A percentile compares a stretch with the other conserved stretches of the same genome.
Conservation (phyloP, 1,140 invertebrate species). For the Bactericera cockerelli region DNA sequence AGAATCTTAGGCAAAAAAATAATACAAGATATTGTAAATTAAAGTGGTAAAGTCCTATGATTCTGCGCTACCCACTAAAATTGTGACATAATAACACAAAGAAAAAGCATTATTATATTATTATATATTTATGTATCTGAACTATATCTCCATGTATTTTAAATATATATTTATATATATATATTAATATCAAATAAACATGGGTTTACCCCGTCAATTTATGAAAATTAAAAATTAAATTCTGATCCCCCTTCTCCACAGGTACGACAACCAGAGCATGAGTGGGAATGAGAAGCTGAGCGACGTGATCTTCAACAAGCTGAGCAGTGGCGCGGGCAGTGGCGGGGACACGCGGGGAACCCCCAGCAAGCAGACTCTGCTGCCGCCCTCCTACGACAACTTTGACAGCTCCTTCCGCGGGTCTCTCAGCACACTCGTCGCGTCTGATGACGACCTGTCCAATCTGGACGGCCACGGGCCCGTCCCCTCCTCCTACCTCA, state of each 20-base stretch:
- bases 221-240: too few species aligned
- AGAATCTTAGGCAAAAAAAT: too few species aligned
- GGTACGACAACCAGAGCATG: slow-evolving; percentile 66
- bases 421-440: slow-evolving; percentile 79
- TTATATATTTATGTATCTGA: too few species aligned
- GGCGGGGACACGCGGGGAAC: slow-evolving; percentile 14
- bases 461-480: slow-evolving; percentile 43
- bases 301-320: slow-evolving; percentile 52
- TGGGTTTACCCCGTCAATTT: too few species aligned
- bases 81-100: too few species aligned
- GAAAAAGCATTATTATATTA: too few species aligned
- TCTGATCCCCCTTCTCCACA: slow-evolving; percentile 26
- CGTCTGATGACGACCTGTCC: slow-evolving; percentile 76
- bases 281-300: slow-evolving; percentile 51
- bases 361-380: slow-evolving; percentile 18
- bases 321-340: slow-evolving; percentile 39
- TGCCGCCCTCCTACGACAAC: slow-evolving; percentile 61
- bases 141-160: too few species aligned
- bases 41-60: too few species aligned
- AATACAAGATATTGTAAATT: too few species aligned
- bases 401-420: slow-evolving; percentile 87
- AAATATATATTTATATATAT: too few species aligned
- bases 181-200: too few species aligned
- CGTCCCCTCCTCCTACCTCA: slow-evolving; percentile 47
- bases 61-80: too few species aligned